phyloP scores from a whole-genome alignment of 2,888 invertebrate species.

The Gnatocerus cornutus region DNA sequence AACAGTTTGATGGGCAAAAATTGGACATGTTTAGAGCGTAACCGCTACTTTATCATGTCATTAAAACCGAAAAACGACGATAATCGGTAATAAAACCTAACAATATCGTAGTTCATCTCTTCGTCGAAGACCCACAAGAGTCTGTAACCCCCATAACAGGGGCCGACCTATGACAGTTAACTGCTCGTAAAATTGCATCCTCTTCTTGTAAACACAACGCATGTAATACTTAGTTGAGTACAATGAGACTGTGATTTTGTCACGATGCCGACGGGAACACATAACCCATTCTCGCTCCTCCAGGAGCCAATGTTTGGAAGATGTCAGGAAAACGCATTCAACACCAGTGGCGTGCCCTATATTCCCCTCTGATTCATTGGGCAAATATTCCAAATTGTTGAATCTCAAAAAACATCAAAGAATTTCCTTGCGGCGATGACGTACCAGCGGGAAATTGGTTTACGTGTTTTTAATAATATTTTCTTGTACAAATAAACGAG shows the following conservation, averaged over 20 bases:
- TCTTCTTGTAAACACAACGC: conserved; percentile 50
- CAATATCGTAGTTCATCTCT: conserved; percentile 48
- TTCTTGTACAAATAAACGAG: conserved; percentile 29
- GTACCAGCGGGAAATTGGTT: conserved; percentile 31
- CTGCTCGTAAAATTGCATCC: conserved; percentile 60
- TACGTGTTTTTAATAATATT: conserved; percentile 43
- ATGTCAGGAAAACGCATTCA: conserved; percentile 34
- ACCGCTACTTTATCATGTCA: conserved; percentile 44
- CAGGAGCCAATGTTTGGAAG: background rate
- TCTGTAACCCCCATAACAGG: conserved; percentile 53
- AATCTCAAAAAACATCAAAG: conserved; percentile 31
- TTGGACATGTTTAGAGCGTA: conserved; percentile 41
- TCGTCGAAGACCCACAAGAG: conserved; percentile 47
- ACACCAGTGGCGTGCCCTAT: conserved; percentile 46
- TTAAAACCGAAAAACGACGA: conserved; percentile 41
- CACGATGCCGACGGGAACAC: background rate
- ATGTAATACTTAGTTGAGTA: conserved; percentile 2
- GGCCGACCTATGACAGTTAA: conserved; percentile 60
- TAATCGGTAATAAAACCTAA: conserved; percentile 49
- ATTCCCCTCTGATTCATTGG: conserved; percentile 32
- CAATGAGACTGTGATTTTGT: conserved; percentile 32
- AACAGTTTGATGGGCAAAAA: conserved; percentile 40
- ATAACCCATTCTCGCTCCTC: conserved; percentile 14
- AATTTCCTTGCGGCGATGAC: conserved; percentile 38
- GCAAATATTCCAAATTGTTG: conserved; percentile 29